Evolutionary conservation across 2,113 vertebrate genomes (phyloP), one percentile per base, ranked within the genome.

Genomic region (Chaenogobius annularis): DNA sequence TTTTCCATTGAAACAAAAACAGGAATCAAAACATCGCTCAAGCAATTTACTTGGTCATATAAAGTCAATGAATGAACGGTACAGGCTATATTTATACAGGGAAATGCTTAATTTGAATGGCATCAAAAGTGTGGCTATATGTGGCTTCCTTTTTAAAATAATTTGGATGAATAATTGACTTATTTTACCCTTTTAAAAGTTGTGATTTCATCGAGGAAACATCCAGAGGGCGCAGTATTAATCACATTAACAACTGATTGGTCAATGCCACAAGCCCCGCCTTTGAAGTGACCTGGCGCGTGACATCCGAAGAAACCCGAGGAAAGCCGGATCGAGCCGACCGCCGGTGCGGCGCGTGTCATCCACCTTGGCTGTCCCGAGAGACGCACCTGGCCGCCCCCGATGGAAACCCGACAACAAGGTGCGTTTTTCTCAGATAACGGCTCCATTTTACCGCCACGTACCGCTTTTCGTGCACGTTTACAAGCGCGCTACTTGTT

Each of bases 321-420:
- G 73, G 66, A 59, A 73, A 77, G 46, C 62, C 61, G 10, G 31
- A 55, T 10, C 47, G 75, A 73, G 71, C 79, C 3, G 2, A 66
- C n/a, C 37, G 44, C 40, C 48, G 70, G 65, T 48, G 55, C 70
- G 17, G 14, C 71, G 73, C 71, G 73, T 81, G 69, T 73, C 43
- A 20, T 43, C 10, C 61, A 37, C 9, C 14, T 40, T 4, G 40
- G 5, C 20, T 47, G 64, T 67, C 55, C 66, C 67, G 7, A 70
- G 50, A 59, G 79, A 43, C 37, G 11, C 8, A 37, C 37, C 74
- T 75, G 56, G 12, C 48, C 7, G 79, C 64, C 40, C 5, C 69
- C 54, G 61, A 94, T 94, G 93, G 93, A 94, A 80, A 88, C 83
- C 66, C 87, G 84, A 73, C 92, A 92, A 76, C 92, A 92, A 87